Evolutionary conservation across 2,113 vertebrate species (phyloP).

Genomic region (Heterotilapia buettikoferi): DNA sequence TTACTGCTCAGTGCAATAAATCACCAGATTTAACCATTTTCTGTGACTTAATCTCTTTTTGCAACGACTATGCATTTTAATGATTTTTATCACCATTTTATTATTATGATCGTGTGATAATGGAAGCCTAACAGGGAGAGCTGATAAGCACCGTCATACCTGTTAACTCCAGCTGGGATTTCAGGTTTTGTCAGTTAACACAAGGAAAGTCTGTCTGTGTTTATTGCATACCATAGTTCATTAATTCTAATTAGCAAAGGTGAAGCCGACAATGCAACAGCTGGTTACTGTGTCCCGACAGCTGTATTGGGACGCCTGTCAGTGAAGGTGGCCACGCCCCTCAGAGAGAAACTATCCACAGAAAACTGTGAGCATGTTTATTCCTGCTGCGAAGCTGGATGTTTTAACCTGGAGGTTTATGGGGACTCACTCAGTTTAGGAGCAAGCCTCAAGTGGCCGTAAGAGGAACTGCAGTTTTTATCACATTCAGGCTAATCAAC

Average conservation of each 20-base stretch:
- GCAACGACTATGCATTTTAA: background rate
- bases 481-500: background rate
- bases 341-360: background rate
- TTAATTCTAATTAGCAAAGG: background rate
- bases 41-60: background rate
- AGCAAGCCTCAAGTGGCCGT: rapidly evolving
- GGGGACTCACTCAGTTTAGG: background rate
- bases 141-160: background rate
- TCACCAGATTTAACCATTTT: background rate
- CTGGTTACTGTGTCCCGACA: background rate
- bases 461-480: background rate
- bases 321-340: background rate
- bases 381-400: background rate
- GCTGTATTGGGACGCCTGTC: background rate
- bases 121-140: rapidly evolving
- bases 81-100: background rate
- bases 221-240: rapidly evolving
- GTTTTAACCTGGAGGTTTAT: background rate
- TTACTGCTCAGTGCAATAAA: background rate
- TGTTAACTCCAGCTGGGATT: background rate
- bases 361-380: background rate
- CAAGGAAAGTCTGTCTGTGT: background rate
- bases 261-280: background rate
- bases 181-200: background rate
- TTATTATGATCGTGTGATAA: background rate